Percentiles rank a stretch among this genome's conserved stretches.
Conservation (phyloP, 2,113 vertebrate species). For the Antigone vipio region DNA sequence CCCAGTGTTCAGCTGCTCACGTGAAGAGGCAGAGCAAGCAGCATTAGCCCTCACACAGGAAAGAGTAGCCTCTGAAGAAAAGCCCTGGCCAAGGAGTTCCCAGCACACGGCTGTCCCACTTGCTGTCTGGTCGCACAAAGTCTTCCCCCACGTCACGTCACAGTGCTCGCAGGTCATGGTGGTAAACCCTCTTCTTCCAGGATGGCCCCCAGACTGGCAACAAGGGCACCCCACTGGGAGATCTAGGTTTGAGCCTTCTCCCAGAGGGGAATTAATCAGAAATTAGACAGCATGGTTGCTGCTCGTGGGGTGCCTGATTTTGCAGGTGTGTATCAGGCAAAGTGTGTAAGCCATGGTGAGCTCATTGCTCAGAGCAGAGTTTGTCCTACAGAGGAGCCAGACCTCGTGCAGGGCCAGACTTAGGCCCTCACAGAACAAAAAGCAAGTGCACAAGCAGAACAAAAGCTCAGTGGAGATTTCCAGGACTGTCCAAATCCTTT, state of each 20-base stretch:
- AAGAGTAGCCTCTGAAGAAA: not conserved
- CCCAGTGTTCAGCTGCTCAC: not conserved
- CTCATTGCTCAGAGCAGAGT: not conserved
- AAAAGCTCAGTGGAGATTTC: not conserved
- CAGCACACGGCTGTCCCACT: not conserved
- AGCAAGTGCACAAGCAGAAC: rapidly evolving
- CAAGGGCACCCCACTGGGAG: not conserved
- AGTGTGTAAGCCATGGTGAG: not conserved
- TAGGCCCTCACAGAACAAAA: rapidly evolving
- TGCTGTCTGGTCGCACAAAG: rapidly evolving
- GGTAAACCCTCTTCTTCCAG: not conserved
- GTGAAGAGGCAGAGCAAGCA: not conserved
- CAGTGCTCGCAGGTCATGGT: rapidly evolving
- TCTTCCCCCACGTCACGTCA: not conserved
- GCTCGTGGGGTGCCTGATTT: not conserved
- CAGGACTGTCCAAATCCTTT: not conserved
- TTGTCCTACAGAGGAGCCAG: not conserved
- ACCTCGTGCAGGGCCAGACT: not conserved
- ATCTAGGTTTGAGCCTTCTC: not conserved
- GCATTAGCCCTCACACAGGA: no score
- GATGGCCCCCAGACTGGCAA: not conserved
- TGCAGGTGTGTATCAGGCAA: not conserved
- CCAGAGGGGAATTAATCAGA: not conserved
- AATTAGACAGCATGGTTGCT: not conserved
- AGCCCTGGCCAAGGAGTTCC: rapidly evolving